Percentiles rank a stretch among this genome's conserved stretches.
Conservation (phyloP, 2,797 vertebrate species). For the Echeneis naucrates region DNA sequence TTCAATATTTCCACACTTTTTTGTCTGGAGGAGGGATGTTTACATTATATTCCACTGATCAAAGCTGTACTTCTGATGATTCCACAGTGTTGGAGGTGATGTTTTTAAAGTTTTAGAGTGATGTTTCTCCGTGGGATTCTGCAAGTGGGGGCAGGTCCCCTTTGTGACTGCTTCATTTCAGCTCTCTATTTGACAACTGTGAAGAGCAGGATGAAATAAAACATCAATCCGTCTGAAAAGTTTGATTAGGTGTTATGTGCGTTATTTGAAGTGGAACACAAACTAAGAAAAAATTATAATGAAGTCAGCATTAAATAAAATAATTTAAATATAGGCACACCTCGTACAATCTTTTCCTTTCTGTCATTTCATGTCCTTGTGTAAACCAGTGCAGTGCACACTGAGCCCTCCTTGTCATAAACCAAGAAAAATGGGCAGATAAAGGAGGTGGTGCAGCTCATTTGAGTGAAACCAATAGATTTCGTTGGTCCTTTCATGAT, state of each 20-base stretch:
- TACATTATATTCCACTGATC: conserved; percentile 19
- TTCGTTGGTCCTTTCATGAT: conserved; percentile 22
- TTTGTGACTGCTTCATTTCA: conserved; percentile 12
- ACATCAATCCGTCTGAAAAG: conserved; percentile 30
- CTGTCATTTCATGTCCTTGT: conserved; percentile 16
- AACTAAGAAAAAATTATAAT: not conserved
- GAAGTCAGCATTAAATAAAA: conserved; percentile 36
- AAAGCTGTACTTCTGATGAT: conserved; percentile 14
- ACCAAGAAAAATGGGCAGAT: not conserved
- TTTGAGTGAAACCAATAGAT: conserved; percentile 26
- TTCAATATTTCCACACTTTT: not conserved
- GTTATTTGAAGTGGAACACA: conserved; percentile 19
- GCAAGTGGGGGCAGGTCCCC: conserved; percentile 12
- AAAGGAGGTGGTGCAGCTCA: not conserved
- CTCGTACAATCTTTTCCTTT: conserved; percentile 17
- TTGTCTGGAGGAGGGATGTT: not conserved
- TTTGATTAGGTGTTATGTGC: conserved; percentile 30
- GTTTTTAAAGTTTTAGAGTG: conserved; percentile 29
- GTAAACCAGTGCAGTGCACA: not conserved
- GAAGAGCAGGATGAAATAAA: conserved; percentile 21
- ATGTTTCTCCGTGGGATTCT: conserved; percentile 12
- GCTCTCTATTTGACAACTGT: conserved; percentile 13
- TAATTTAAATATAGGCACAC: conserved; percentile 26
- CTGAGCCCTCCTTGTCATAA: not conserved
- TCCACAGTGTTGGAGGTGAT: conserved; percentile 30